phyloP scores from a whole-genome alignment of 2,113 vertebrate genomes.

The Sialia sialis region DNA sequence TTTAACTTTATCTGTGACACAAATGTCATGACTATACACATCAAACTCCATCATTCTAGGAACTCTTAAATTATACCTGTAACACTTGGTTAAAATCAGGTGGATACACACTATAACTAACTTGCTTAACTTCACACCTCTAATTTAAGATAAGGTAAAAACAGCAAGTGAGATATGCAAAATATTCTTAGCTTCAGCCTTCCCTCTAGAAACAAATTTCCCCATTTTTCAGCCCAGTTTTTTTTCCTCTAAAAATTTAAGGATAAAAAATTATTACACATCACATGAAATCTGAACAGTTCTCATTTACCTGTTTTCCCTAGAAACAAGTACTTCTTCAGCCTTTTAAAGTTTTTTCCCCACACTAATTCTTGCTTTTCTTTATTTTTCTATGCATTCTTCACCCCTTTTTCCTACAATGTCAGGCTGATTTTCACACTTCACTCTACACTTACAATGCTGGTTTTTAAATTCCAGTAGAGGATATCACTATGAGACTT shows the following conservation, averaged over 20 bases:
- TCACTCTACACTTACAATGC: not conserved
- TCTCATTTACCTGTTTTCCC: not conserved
- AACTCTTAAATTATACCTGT: not conserved
- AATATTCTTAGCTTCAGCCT: not conserved
- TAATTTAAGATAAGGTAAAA: not conserved
- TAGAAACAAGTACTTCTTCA: not conserved
- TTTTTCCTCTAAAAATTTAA: not conserved
- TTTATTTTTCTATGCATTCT: not conserved
- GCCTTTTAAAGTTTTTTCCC: not conserved
- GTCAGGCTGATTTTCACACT: not conserved
- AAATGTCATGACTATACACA: not conserved
- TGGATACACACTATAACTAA: not conserved
- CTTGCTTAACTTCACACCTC: not conserved
- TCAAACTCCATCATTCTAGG: not conserved
- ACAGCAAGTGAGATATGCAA: not conserved
- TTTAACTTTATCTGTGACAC: not conserved
- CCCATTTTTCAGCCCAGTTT: not conserved
- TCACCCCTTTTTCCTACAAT: not conserved
- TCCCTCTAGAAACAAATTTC: not conserved
- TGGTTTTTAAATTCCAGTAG: not conserved
- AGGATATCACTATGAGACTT: not conserved
- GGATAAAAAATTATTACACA: not conserved
- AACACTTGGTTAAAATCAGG: not conserved
- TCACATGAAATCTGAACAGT: not conserved
- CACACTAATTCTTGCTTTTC: not conserved